These are phyloP conservation scores for Melipona beecheii DNA, from an alignment of 2,888 invertebrate genomes.

Conservation along the genomic window DNA sequence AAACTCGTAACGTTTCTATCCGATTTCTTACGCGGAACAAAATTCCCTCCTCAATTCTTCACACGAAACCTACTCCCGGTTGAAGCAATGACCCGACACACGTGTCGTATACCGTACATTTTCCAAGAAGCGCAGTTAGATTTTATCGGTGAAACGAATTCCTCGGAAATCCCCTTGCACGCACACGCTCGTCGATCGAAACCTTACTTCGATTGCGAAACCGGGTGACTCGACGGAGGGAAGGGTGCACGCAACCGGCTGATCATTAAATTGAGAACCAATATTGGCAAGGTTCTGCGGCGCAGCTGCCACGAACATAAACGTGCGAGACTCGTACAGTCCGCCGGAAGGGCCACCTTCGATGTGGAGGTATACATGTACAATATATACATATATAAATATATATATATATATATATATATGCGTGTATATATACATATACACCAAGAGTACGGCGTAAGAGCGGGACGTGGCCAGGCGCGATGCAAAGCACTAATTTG, in stretches of 20 bases:
- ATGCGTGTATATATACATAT: constrained; percentile 55
- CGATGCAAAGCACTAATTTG: constrained; percentile 82
- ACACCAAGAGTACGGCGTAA: constrained; percentile 68
- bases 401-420: constrained; percentile 47
- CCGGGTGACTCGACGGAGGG: constrained; percentile 38
- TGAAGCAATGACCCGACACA: neutral
- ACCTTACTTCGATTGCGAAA: constrained; percentile 33
- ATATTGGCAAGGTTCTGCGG: constrained; percentile 81
- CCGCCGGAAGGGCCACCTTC: constrained; percentile 70
- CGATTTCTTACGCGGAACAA: neutral
- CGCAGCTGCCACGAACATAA: constrained; percentile 82
- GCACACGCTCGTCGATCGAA: neutral
- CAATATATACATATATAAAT: constrained; percentile 24
- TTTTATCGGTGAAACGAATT: neutral
- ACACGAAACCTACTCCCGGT: neutral
- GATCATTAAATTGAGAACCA: constrained; percentile 83
- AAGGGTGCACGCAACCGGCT: constrained; percentile 69
- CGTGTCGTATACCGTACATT: neutral
- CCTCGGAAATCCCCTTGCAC: neutral
- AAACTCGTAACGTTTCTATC: too few species aligned
- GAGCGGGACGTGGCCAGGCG: constrained; percentile 70
- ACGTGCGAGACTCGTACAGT: constrained; percentile 77
- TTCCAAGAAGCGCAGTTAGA: neutral
- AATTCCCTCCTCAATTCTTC: neutral
- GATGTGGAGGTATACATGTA: constrained; percentile 54